Base-by-base conservation (phyloP, 2,888 invertebrate genomes). In the Euplagia quadripunctaria region DNA sequence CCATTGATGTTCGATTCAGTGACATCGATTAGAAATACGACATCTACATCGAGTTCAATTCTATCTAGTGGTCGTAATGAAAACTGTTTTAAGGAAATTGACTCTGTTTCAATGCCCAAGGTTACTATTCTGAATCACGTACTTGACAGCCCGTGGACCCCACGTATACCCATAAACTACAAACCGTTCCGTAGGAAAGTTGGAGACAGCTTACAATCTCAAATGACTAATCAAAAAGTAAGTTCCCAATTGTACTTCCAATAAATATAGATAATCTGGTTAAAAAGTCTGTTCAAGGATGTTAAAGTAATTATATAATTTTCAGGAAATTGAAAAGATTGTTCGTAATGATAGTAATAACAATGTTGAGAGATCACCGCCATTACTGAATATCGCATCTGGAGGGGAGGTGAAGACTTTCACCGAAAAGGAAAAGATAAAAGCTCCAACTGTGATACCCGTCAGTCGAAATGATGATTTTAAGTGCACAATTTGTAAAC, bases 71-170 rank as follows among this genome's bases (percentile, higher is more conserved):
- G 49, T 11, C 16, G 6, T 9, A 46, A 63, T 5, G 65, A 66
- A 69, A 73, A 72, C 63, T 63, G 17, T 43, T 76, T 43, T 11
- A 82, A 77, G 63, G 73, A 78, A 55, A 64, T 71, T 42, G 75
- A 79, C 1, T 42, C 69, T 49, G 63, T 43, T 43, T 51, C 74
- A 46, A 71, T 70, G 52, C 64, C 79, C 76, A 89, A 84, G 82
- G 90, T 85, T 73, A 90, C 91, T 42, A 93, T 96, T 78, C 92
- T 94, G 69, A 96, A 96, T 85, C 93, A 96, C 83, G 96, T 96
- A 31, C 85, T 96, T 81, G 96, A 96, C n/a, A 96, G 94, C 85
- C 97, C 97, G 16, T 97, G 97, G 97, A 92, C 92, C 81, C 94
- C 96, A 4, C 92, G 95, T 64, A 86, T 90, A 67, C 93, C 95